A percentile compares a stretch with the other conserved stretches of the same genome.
These are phyloP conservation scores for Zaprionus davidi DNA, from an alignment of 1,140 invertebrate genomes.

Conservation along the genomic window DNA sequence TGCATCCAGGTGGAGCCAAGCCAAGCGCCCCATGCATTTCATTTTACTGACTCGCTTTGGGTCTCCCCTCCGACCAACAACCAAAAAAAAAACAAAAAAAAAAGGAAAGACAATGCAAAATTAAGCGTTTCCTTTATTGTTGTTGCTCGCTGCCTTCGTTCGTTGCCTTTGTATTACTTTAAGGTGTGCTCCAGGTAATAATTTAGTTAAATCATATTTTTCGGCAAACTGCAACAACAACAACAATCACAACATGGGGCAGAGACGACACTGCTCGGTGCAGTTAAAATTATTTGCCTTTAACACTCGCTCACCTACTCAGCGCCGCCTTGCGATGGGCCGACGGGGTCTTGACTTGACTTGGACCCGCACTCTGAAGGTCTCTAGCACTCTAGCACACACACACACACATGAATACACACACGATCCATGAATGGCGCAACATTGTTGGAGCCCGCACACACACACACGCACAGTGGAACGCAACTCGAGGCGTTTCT, in stretches of 20 bases:
- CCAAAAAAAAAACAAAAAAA: no score
- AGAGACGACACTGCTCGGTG: conserved; percentile 39
- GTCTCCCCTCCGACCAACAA: conserved; percentile 15
- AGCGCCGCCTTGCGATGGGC: conserved; percentile 63
- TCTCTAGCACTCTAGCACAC: conserved; percentile 1
- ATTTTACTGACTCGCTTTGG: conserved; percentile 45
- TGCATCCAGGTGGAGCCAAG: conserved; percentile 56
- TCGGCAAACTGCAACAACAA: conserved; percentile 59
- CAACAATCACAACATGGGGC: conserved; percentile 25
- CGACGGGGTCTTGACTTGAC: conserved; percentile 47
- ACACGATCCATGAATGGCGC: conserved; percentile 37
- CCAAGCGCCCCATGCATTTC: conserved; percentile 59
- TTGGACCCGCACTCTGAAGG: background rate
- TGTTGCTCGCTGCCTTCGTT: conserved; percentile 44
- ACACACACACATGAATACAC: background rate
- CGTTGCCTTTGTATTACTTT: conserved; percentile 82
- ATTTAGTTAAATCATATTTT: conserved; percentile 83
- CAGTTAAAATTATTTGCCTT: conserved; percentile 74
- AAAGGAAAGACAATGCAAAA: conserved; percentile 77
- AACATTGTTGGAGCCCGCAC: conserved; percentile 30
- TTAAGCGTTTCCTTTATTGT: conserved; percentile 82
- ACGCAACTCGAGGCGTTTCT: conserved; percentile 34
- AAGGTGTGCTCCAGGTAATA: conserved; percentile 84
- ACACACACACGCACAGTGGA: background rate
- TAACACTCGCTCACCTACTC: conserved; percentile 77